Base-by-base conservation (phyloP, 2,888 invertebrate species). In the Ectemnius cavifrons region DNA sequence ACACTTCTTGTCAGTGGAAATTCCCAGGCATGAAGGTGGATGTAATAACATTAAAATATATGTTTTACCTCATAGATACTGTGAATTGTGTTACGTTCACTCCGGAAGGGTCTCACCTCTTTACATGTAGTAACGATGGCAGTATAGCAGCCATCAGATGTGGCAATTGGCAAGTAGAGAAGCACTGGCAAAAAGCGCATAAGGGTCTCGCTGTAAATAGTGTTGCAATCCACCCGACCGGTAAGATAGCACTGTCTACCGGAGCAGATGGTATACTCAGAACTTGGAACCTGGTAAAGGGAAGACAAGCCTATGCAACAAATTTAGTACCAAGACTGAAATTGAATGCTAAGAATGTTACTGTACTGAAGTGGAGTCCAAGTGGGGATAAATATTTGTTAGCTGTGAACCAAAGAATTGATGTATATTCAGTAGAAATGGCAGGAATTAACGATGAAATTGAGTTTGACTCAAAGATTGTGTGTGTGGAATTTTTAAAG, bases 231-330 rank as follows among this genome's bases (percentile, higher is more conserved):
- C 98, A 99, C 92, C 96, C 97, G 1, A 95, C 95, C 84, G 97
- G 97, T 14, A 98, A 97, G 91, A 87, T 98, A 79, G 97, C 97
- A 0, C 91, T 99, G 8, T 96, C 97, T 13, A 93, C 98, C 52
- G 97, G 98, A 16, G 94, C 94, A 63, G 98, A 99, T 91, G 94
- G 94, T 82, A 95, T 96, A 4, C 91, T 99, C 60, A 92, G 95
- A 85, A 98, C 98, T 2, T 99, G 99, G 99, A 98, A 99, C 92
- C 92, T 99, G 76, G 93, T 98, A 0, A 98, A 97, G 90, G 98
- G 98, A 0, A 93, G 97, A 74, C 95, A 95, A 83, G 98, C 98
- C 0, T 98, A 96, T 89, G 95, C 96, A 0, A 96, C 96, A n/a
- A 97, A 98, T 90, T 92, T 98, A 46, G 94, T 94, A 16, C 86